Conservation (phyloP, 2,113 vertebrate species). For the Neoarius graeffei region DNA sequence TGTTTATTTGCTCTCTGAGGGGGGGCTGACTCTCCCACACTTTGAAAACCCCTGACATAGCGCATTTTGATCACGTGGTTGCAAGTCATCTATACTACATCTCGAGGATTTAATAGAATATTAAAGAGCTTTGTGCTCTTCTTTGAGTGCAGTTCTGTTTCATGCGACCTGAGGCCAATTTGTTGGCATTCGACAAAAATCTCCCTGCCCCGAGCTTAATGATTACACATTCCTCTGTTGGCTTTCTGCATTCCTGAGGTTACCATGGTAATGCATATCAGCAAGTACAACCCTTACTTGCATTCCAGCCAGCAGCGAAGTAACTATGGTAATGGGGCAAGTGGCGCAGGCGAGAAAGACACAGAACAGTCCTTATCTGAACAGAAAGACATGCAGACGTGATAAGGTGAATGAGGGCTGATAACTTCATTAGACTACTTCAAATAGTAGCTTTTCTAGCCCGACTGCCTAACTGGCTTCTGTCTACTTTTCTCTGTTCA, state of each 20-base stretch:
- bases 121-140: neutral
- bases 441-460: neutral
- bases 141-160: conserved; percentile 7
- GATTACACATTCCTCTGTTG: conserved; percentile 68
- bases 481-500: neutral
- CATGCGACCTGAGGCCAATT: neutral
- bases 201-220: conserved; percentile 61
- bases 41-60: too few relatives aligned
- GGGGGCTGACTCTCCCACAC: too few relatives aligned
- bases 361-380: neutral
- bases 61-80: too few relatives aligned
- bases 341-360: neutral
- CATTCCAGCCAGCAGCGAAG: conserved; percentile 20
- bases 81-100: too few relatives aligned
- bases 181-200: conserved; percentile 26
- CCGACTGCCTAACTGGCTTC: neutral
- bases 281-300: conserved; percentile 44
- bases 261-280: conserved; percentile 64
- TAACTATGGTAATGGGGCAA: neutral
- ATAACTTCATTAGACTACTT: conserved; percentile 8
- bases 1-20: too few relatives aligned
- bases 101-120: neutral
- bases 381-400: neutral
- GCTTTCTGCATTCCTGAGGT: conserved; percentile 65
- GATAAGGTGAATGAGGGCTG: conserved; percentile 6